A percentile compares a stretch with the other conserved stretches of the same genome.
These are phyloP conservation scores for Eulimnadia texana DNA, from an alignment of 1,140 invertebrate species.

Conservation along the genomic window DNA sequence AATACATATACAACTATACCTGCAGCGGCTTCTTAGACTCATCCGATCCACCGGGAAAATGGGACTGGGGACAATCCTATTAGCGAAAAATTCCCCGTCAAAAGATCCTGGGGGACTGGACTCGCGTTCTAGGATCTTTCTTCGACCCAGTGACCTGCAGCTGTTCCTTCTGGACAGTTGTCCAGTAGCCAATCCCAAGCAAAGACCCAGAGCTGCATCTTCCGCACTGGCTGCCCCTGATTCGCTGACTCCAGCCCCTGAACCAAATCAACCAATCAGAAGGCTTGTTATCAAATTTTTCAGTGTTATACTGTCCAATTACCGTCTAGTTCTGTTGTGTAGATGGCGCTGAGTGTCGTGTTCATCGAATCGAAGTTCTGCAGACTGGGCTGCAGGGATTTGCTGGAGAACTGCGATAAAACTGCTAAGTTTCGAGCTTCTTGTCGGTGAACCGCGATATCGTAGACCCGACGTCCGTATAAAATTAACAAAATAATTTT, in stretches of 20 bases:
- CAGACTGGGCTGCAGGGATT: slow-evolving; percentile 7
- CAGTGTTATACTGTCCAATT: background rate
- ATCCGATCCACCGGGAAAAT: background rate
- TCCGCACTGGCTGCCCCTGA: background rate
- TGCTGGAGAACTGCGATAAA: slow-evolving; percentile 12
- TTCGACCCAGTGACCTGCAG: background rate
- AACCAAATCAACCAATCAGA: background rate
- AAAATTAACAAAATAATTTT: slow-evolving; percentile 21
- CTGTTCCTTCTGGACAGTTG: background rate
- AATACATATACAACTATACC: no score
- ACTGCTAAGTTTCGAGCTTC: slow-evolving; percentile 8
- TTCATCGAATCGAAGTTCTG: background rate
- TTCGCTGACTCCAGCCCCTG: background rate
- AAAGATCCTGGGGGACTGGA: slow-evolving; percentile 6
- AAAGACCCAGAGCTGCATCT: slow-evolving; percentile 5
- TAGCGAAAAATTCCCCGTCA: background rate
- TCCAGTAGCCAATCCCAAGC: slow-evolving; percentile 1
- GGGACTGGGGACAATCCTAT: slow-evolving; percentile 1
- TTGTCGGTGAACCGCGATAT: slow-evolving; percentile 10
- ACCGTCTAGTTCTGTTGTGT: slow-evolving; percentile 1
- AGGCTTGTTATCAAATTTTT: background rate
- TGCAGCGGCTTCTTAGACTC: background rate
- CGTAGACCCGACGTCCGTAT: slow-evolving; percentile 19
- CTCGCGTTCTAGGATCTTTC: background rate
- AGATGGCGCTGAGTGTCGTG: background rate